Percentiles rank a stretch among this genome's conserved stretches.
Conservation (phyloP, 2,888 invertebrate species). For the Drymonia ruficornis region DNA sequence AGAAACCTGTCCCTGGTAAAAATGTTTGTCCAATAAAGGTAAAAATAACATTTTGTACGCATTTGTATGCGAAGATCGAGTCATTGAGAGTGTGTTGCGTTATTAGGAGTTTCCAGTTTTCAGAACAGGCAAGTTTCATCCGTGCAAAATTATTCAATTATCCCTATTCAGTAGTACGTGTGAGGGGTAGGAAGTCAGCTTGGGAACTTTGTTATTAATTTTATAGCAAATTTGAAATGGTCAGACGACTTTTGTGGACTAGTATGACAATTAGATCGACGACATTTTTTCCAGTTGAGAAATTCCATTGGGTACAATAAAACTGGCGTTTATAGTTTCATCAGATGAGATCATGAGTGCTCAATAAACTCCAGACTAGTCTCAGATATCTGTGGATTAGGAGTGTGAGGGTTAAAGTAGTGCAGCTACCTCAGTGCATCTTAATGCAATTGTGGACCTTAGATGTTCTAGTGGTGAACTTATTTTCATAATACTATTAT, state of each 20-base stretch:
- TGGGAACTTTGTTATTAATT: conserved; percentile 18
- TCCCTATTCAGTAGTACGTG: conserved; percentile 12
- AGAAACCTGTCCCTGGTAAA: neutral
- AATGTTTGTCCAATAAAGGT: neutral
- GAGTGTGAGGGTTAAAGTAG: no score
- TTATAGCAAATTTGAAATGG: conserved; percentile 5
- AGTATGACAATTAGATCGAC: no score
- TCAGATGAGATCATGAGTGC: no score
- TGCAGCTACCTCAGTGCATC: no score
- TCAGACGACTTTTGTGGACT: neutral
- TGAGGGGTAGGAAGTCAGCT: conserved; percentile 4
- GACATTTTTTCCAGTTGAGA: no score
- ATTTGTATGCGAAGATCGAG: conserved; percentile 16
- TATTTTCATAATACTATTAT: no score
- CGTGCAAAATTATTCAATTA: conserved; percentile 29
- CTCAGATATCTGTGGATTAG: no score
- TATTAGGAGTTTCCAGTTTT: conserved; percentile 11
- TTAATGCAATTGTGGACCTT: no score
- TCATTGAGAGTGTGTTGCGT: conserved; percentile 9
- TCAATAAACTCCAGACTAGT: no score
- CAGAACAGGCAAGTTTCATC: conserved; percentile 15
- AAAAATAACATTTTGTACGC: neutral
- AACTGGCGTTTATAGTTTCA: no score
- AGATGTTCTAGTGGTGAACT: no score
- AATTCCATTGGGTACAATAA: no score